phyloP scores from a whole-genome alignment of 1,140 invertebrate species.

The Pogonognathellus flavescens region DNA sequence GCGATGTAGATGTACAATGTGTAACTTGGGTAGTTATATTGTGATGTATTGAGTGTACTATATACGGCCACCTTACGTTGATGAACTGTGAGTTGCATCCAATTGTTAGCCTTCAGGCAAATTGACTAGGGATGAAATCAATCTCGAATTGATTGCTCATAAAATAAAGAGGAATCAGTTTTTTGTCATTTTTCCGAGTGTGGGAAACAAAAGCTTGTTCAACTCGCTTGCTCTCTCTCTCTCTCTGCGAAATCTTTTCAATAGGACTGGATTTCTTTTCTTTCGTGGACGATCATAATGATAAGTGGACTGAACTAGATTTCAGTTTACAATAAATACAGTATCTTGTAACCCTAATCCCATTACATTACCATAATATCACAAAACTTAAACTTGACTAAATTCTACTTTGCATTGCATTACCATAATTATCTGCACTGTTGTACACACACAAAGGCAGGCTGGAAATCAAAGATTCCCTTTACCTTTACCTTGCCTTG shows the following conservation, averaged over 20 bases:
- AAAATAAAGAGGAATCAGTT: constrained; percentile 34
- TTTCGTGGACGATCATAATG: not conserved
- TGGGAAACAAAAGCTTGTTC: constrained; percentile 2
- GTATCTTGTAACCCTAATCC: not conserved
- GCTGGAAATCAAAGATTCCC: too few species aligned
- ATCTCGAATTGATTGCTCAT: constrained; percentile 40
- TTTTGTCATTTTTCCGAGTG: constrained; percentile 35
- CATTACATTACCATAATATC: constrained; percentile 31
- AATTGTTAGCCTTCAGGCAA: not conserved
- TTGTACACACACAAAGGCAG: not conserved
- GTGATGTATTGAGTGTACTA: not conserved
- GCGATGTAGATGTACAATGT: not conserved
- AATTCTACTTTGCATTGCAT: not conserved
- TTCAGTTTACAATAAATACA: constrained; percentile 2
- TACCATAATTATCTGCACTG: constrained; percentile 16
- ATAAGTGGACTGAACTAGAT: constrained; percentile 1
- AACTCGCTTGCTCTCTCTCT: not conserved
- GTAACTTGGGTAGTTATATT: not conserved
- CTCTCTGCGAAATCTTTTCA: not conserved
- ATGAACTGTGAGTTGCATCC: constrained; percentile 25
- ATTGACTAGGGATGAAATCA: constrained; percentile 27
- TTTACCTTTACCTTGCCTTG: too few species aligned
- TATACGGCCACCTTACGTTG: constrained; percentile 20
- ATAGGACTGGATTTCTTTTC: constrained; percentile 21
- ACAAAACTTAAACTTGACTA: constrained; percentile 8